Evolutionary conservation across 2,113 vertebrate species (phyloP), one percentile per base, ranked within the genome.

Genomic region (Axis porcinus): DNA sequence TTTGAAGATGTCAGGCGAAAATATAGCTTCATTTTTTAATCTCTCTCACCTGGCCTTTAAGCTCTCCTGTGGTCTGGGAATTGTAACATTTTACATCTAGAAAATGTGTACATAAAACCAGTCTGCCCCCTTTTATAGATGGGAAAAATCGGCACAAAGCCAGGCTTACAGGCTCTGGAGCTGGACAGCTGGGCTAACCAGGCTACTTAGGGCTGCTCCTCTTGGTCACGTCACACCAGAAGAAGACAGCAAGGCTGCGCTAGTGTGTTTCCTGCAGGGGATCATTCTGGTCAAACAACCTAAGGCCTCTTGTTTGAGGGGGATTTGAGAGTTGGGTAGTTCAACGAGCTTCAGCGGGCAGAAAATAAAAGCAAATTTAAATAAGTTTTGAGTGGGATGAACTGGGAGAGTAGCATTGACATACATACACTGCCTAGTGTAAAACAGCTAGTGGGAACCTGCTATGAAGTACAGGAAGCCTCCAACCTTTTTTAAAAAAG

Each of bases 231-330:
- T 5, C 4, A 52, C 47, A n/a, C 28, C 7, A 92, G 33, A 6
- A 3, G 33, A 17, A 55, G 45, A 17, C 0, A 3, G 4, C 40
- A 36, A 0, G 0, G 33, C 15, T 6, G 15, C 67, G 33, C 62
- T 64, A 16, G 2, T 64, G 27, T 1, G 1, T 33, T 54, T 84
- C 43, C 33, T n/a, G 57, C 43, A 64, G 3, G 16, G 43, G 57
- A 57, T 30, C 7, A 17, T 2, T 1, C 30, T 58, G 25, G 25
- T 12, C 45, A 76, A 60, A 74, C 2, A 33, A 67, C 12, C 28
- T 50, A 64, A 7, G 83, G 28, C 10, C 28, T 83, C 43, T 83
- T 55, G 36, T 67, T 50, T 45, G 50, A 70, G 19, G 25, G 16
- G 47, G 33, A 64, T 50, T 25, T 55, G 17, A 84, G 33, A 60